Conservation (phyloP, 1,140 invertebrate genomes). For the Cherax destructor region DNA sequence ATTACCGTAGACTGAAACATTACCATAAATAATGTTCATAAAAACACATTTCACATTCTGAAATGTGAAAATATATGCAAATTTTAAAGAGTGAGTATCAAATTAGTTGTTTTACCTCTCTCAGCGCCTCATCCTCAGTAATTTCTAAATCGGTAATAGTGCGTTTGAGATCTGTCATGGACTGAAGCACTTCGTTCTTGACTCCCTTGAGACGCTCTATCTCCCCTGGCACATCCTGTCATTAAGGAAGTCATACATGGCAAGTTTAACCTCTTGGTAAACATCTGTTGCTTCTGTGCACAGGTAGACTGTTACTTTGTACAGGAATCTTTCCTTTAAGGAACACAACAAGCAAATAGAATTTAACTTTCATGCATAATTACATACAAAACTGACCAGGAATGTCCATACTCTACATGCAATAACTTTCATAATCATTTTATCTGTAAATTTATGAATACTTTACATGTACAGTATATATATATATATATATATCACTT, state of each 20-base stretch:
- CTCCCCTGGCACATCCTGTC: slow-evolving; percentile 63
- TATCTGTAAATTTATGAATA: too few relatives aligned
- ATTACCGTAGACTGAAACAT: too few relatives aligned
- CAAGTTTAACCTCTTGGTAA: not conserved
- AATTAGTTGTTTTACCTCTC: slow-evolving; percentile 46
- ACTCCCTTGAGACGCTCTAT: slow-evolving; percentile 49
- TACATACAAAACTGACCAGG: not conserved
- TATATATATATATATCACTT: not conserved
- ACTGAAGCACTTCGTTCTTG: slow-evolving; percentile 47
- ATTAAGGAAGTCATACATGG: slow-evolving; percentile 1
- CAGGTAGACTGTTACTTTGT: not conserved
- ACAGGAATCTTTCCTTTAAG: not conserved
- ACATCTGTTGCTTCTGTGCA: not conserved
- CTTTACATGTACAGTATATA: not conserved
- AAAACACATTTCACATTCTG: not conserved
- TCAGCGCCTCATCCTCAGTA: slow-evolving; percentile 56
- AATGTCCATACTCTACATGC: not conserved
- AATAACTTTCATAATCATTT: not conserved
- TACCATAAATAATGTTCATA: too few relatives aligned
- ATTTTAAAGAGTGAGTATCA: not conserved
- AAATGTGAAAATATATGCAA: not conserved
- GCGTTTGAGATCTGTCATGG: slow-evolving; percentile 58
- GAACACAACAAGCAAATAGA: not conserved
- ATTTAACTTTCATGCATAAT: not conserved
- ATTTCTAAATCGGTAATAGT: slow-evolving; percentile 54